Evolutionary conservation across 2,797 vertebrate species (phyloP).

Genomic region (Epinephelus coioides): DNA sequence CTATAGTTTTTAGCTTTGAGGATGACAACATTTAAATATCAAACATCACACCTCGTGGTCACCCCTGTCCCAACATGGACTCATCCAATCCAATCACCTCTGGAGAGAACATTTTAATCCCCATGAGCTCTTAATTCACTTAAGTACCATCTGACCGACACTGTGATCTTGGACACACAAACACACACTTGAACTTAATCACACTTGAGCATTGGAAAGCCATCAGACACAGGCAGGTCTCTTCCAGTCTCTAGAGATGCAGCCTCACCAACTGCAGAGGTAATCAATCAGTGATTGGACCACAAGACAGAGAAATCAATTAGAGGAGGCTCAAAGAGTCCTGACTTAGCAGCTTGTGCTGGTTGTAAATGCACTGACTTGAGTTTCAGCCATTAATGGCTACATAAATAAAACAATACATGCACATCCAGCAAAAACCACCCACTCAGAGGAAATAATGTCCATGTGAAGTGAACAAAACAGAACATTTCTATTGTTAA

Average conservation of each 20-base stretch:
- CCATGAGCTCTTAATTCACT: constrained; percentile 84
- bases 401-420: constrained; percentile 42
- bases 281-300: constrained; percentile 70
- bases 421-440: background rate
- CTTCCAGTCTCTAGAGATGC: constrained; percentile 61
- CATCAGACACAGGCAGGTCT: constrained; percentile 45
- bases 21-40: constrained; percentile 17
- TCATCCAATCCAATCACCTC: constrained; percentile 65
- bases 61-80: constrained; percentile 32
- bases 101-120: constrained; percentile 77
- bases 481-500: background rate
- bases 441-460: background rate
- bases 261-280: constrained; percentile 69
- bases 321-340: constrained; percentile 55
- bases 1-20: background rate
- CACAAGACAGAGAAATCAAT: constrained; percentile 74
- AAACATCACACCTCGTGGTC: constrained; percentile 40
- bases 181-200: constrained; percentile 68
- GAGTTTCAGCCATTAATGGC: constrained; percentile 50
- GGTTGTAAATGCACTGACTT: constrained; percentile 53
- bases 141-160: constrained; percentile 80
- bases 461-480: background rate
- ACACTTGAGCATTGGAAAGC: constrained; percentile 65
- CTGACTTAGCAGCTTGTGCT: constrained; percentile 71
- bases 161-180: constrained; percentile 50